Base-by-base conservation (phyloP, 2,888 invertebrate genomes). In the Spodoptera littoralis region DNA sequence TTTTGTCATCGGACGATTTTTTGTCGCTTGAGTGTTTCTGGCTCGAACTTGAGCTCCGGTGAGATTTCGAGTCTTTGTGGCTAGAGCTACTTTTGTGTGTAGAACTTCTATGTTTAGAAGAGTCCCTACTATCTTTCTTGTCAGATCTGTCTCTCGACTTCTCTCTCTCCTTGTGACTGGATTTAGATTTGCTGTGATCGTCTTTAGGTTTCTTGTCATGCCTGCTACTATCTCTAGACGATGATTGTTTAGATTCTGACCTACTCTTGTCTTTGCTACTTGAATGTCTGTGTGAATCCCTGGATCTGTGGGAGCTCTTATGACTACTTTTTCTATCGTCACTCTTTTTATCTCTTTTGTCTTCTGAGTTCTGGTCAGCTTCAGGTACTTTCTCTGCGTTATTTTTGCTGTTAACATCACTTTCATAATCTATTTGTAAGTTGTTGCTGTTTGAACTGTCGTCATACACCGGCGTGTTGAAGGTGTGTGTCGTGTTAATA, bases 381-480 rank as follows among this genome's bases (percentile, higher is more conserved):
- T 92, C 92, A 2, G 77, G 76, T n/a, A 76, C 51, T 78, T 93
- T 94, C 36, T 92, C 93, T 18, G 76, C 81, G 68, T 90, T 91
- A n/a, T 82, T 85, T 81, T 95, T 95, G 73, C 93, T 94, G 56
- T 95, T 95, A 2, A 88, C 89, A 72, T 94, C 94, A 79, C 93
- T 94, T 82, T 94, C 94, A 55, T 94, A 94, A 80, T 94, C 94
- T 60, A 95, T 93, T 57, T 90, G 93, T 58, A 92, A 79, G 53
- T 90, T 91, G 69, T 92, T 91, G 68, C 92, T 92, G 80, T 93
- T 94, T 1, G 94, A 94, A 79, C 93, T 95, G 54, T 93, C 95
- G 52, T 94, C 93, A 64, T 92, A 93, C 64, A 90, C 65, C 12
- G 90, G 93, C 0, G 93, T 93, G 59, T 88, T 90, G 64, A 89